phyloP scores from a whole-genome alignment of 2,888 invertebrate genomes.

The Vesta saturnalis region DNA sequence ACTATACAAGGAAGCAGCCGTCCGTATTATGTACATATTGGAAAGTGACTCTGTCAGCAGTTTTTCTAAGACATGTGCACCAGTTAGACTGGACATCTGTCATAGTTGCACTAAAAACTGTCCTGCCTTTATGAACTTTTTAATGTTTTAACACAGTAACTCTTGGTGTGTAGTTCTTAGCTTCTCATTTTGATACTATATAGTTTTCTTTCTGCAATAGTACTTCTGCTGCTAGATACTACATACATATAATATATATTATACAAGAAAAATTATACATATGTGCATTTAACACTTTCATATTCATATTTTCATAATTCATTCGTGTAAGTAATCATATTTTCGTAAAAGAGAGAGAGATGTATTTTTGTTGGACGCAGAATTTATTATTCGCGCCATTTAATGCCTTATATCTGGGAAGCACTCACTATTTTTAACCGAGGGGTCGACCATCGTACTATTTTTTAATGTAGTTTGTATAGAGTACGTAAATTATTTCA shows the following conservation, averaged over 20 bases:
- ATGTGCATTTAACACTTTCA: slow-evolving; percentile 47
- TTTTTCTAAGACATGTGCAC: slow-evolving; percentile 51
- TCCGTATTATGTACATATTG: slow-evolving; percentile 54
- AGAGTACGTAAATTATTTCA: too few relatives aligned
- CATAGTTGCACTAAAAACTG: slow-evolving; percentile 57
- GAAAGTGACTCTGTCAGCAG: slow-evolving; percentile 48
- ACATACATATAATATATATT: slow-evolving; percentile 34
- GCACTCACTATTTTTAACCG: slow-evolving; percentile 55
- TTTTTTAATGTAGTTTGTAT: slow-evolving; percentile 22
- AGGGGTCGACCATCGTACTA: slow-evolving; percentile 35
- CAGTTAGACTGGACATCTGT: slow-evolving; percentile 52
- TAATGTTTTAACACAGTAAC: slow-evolving; percentile 44
- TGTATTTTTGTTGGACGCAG: slow-evolving; percentile 58
- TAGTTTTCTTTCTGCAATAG: slow-evolving; percentile 55
- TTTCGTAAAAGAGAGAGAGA: slow-evolving; percentile 61
- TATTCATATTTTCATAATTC: slow-evolving; percentile 50
- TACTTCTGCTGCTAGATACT: slow-evolving; percentile 39
- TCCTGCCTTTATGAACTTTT: slow-evolving; percentile 56
- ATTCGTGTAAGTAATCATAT: slow-evolving; percentile 60
- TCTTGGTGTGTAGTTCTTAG: slow-evolving; percentile 60
- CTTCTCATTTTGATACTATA: slow-evolving; percentile 62
- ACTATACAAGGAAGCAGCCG: slow-evolving; percentile 55
- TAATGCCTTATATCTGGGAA: slow-evolving; percentile 56
- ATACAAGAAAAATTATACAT: slow-evolving; percentile 31
- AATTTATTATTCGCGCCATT: slow-evolving; percentile 55